Percentiles rank a stretch among this genome's conserved stretches.
Evolutionary conservation across 2,888 invertebrate species (phyloP).

Genomic region (Tetragonula carbonaria): DNA sequence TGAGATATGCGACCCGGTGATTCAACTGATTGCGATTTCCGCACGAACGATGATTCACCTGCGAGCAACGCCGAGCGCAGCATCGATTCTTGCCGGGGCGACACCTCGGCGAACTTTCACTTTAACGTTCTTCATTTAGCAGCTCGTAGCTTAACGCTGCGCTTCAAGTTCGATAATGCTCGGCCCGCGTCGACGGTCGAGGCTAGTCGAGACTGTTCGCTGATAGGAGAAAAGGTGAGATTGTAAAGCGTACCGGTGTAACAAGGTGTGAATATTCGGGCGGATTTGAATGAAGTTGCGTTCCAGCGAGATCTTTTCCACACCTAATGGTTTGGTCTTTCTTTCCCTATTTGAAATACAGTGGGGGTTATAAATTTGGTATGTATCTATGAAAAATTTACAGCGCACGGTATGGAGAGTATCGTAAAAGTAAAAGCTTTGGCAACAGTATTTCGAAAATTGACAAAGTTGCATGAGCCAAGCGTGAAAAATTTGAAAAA

Average conservation of each 20-base stretch:
- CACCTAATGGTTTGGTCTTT: neutral
- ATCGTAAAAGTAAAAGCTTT: neutral
- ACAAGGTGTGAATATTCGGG: neutral
- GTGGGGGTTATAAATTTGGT: no score
- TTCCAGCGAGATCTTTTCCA: neutral
- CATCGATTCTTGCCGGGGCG: neutral
- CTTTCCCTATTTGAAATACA: no score
- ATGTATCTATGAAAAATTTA: no score
- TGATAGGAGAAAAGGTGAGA: neutral
- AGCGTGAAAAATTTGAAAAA: neutral
- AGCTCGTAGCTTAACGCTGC: neutral
- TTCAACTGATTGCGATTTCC: constrained; percentile 52
- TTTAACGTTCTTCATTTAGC: neutral
- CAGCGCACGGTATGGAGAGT: neutral
- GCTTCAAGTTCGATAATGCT: neutral
- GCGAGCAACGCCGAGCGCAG: neutral
- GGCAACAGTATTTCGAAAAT: neutral
- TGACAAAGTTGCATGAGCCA: neutral
- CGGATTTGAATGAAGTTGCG: neutral
- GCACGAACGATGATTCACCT: constrained; percentile 18
- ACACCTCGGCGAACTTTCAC: neutral
- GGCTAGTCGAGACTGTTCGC: neutral
- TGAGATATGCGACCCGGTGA: constrained; percentile 47
- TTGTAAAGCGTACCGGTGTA: neutral
- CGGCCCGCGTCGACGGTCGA: neutral